Base-by-base conservation (phyloP, 2,113 vertebrate genomes). In the Calyptomena viridis region DNA sequence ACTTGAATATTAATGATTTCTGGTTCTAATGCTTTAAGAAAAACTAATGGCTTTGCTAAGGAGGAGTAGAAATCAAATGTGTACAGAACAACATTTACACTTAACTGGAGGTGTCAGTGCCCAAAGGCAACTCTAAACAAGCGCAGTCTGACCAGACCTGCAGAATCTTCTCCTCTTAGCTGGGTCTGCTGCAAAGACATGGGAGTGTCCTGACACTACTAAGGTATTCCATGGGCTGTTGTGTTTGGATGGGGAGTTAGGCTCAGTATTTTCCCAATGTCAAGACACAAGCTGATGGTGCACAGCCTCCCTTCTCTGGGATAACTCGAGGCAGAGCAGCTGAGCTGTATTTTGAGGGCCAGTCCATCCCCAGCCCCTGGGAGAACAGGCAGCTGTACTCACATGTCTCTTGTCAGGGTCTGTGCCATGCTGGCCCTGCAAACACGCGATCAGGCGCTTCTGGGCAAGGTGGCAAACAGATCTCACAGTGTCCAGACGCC, bases 331-430 rank as follows among this genome's bases (percentile, higher is more conserved):
- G 39, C 46, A 52, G 3, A n/a, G 59, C 21, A 31, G 24, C 53
- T 14, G 21, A 63, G 16, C 15, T 19, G 60, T 7, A 8, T 8
- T 17, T 5, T 18, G 27, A 59, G 28, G 21, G 55, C 25, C 68
- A 35, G 53, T 53, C 28, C 2, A 0, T 12, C 30, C 21, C 46
- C 64, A 47, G 44, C 33, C 30, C 7, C 4, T 5, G 35, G 15
- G 30, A 16, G 23, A 2, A 9, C 19, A 8, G 53, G 37, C 8
- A 9, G 15, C 1, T 4, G 13, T 88, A 98, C 99, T 99, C 95
- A 99, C 99, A 2, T 99, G 99, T 98, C 99, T 99, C 97, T 99
- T 99, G 64, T 99, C 99, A 0, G 98, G 96, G 5, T 99, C 99
- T 0, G 98, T 99, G n/a, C 99, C 99, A 39, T 99, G 98, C 95